Evolutionary conservation across 2,888 invertebrate genomes (phyloP).

Genomic region (Phyllotreta cruciferae): DNA sequence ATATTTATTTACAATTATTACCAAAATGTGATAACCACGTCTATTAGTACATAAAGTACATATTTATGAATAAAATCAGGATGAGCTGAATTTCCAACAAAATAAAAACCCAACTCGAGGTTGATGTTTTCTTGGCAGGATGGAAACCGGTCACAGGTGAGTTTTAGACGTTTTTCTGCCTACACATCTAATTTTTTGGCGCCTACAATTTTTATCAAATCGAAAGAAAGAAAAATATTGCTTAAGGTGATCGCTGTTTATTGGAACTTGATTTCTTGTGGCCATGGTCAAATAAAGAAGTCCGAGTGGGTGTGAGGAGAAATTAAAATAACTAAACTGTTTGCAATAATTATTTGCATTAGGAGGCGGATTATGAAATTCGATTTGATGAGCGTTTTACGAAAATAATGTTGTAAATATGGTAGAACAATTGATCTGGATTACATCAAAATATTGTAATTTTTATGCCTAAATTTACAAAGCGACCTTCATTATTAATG

Average conservation of each 20-base stretch:
- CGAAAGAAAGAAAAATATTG: constrained; percentile 1
- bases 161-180: neutral
- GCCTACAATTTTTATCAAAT: constrained; percentile 11
- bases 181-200: constrained; percentile 7
- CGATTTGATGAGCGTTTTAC: constrained; percentile 2
- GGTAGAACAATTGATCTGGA: constrained; percentile 9
- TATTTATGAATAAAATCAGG: too few species aligned
- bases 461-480: constrained; percentile 10
- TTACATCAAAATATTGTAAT: constrained; percentile 3
- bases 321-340: constrained; percentile 10
- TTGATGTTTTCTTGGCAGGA: too few species aligned
- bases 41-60: too few species aligned
- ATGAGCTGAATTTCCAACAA: too few species aligned
- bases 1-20: too few species aligned
- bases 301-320: constrained; percentile 18
- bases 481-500: constrained; percentile 1
- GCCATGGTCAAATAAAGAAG: constrained; percentile 17
- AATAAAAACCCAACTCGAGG: too few species aligned
- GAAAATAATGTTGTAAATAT: constrained; percentile 10
- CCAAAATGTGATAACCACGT: too few species aligned
- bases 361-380: constrained; percentile 11
- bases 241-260: neutral
- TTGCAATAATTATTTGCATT: constrained; percentile 1
- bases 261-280: constrained; percentile 13
- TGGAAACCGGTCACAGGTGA: neutral